phyloP scores from a whole-genome alignment of 2,113 vertebrate genomes.

The Nibea coibor region DNA sequence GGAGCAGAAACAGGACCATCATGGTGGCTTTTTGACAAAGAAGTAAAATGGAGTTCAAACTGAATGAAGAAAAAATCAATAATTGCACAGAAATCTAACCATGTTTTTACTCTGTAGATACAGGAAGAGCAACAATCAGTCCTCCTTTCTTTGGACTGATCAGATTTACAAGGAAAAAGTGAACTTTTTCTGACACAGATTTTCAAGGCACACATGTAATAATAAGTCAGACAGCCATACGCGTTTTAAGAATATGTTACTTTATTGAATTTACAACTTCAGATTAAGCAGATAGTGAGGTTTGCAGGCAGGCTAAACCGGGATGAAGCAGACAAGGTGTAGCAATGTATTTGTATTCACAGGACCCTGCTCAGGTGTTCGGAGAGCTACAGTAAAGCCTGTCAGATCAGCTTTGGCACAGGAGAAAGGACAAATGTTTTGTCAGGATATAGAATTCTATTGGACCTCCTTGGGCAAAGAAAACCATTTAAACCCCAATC shows the following conservation, averaged over 20 bases:
- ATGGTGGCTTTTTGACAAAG: not conserved
- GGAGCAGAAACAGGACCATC: not conserved
- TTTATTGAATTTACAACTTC: slow-evolving; percentile 53
- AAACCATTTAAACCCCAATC: slow-evolving; percentile 61
- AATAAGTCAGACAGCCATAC: slow-evolving; percentile 16
- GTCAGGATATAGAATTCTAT: slow-evolving; percentile 64
- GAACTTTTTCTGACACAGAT: slow-evolving; percentile 3
- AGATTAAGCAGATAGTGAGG: slow-evolving; percentile 37
- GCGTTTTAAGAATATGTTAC: slow-evolving; percentile 9
- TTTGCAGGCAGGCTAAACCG: slow-evolving; percentile 10
- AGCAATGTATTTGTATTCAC: slow-evolving; percentile 64
- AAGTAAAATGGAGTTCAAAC: not conserved
- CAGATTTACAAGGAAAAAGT: slow-evolving; percentile 31
- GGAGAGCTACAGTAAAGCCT: slow-evolving; percentile 60
- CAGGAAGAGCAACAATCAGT: not conserved
- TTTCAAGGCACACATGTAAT: slow-evolving; percentile 14
- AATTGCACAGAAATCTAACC: not conserved
- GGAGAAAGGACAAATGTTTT: slow-evolving; percentile 69
- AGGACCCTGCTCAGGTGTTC: slow-evolving; percentile 51
- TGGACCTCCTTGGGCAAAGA: slow-evolving; percentile 54
- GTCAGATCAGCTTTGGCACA: slow-evolving; percentile 51
- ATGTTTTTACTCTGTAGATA: not conserved
- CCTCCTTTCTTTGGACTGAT: slow-evolving; percentile 7
- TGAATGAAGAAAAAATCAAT: not conserved
- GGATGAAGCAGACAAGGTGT: slow-evolving; percentile 47